Percentiles rank a stretch among this genome's conserved stretches.
Conservation (phyloP, 2,113 vertebrate species). For the Charadrius vociferus region DNA sequence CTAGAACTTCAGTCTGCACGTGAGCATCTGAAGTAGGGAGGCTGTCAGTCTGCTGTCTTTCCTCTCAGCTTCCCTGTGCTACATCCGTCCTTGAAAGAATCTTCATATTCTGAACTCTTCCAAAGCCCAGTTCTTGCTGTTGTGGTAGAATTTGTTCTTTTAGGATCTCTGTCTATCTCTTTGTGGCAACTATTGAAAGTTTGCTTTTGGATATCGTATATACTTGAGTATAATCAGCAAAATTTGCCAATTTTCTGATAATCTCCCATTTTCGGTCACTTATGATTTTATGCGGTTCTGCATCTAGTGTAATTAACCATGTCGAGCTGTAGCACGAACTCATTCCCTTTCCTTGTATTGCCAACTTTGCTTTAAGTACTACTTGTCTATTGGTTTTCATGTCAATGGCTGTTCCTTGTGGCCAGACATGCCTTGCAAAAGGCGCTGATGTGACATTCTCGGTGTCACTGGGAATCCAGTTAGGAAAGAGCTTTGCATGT, state of each 20-base stretch:
- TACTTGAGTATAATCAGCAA: background rate
- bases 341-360: too few relatives aligned
- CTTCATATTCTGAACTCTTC: background rate
- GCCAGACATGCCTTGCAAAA: too few relatives aligned
- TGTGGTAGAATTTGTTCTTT: background rate
- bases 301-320: too few relatives aligned
- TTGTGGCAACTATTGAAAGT: background rate
- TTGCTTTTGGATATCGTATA: background rate
- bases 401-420: too few relatives aligned
- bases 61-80: background rate
- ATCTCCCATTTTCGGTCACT: background rate
- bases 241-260: background rate
- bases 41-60: background rate
- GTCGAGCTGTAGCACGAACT: too few relatives aligned
- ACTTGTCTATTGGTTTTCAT: too few relatives aligned
- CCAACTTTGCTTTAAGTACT: too few relatives aligned
- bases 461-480: too few relatives aligned
- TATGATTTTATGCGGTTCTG: too few relatives aligned
- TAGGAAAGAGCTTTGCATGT: too few relatives aligned
- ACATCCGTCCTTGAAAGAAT: background rate
- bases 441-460: too few relatives aligned
- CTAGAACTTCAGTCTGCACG: accelerated
- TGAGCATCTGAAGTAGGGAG: background rate
- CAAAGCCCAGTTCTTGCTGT: background rate
- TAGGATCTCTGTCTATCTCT: background rate